Evolutionary conservation across 2,888 invertebrate species (phyloP).

Genomic region (Syritta pipiens): DNA sequence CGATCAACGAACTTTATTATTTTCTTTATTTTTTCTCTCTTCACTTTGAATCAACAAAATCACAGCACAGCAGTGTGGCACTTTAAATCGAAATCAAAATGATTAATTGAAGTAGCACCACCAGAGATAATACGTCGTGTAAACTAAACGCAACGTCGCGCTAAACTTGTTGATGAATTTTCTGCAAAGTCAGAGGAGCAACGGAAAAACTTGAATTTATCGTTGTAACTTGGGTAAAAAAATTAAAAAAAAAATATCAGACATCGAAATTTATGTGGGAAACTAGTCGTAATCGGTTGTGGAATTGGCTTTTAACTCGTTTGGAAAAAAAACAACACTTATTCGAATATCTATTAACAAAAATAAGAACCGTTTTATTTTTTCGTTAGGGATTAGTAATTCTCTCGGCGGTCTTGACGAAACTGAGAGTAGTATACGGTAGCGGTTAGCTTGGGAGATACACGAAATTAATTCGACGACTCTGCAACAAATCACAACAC

Average conservation of each 20-base stretch:
- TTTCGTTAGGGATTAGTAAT: conserved; percentile 32
- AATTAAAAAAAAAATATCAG: too few relatives aligned
- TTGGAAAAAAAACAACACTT: too few relatives aligned
- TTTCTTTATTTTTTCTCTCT: background rate
- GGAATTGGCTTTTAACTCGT: background rate
- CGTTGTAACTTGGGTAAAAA: background rate
- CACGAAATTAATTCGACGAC: conserved; percentile 60
- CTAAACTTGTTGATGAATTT: conserved; percentile 2
- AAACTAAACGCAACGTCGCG: conserved; percentile 25
- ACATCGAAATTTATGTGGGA: too few relatives aligned
- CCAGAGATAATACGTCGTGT: conserved; percentile 25
- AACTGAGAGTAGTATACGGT: conserved; percentile 59
- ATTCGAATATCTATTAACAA: background rate
- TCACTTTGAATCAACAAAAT: conserved; percentile 15
- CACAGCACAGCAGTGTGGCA: conserved; percentile 21
- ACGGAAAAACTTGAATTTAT: conserved; percentile 5
- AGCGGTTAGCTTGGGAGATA: conserved; percentile 46
- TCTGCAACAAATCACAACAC: conserved; percentile 64
- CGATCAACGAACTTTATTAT: conserved; percentile 51
- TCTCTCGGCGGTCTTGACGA: conserved; percentile 65
- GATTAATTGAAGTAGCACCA: conserved; percentile 41
- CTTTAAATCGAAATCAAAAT: conserved; percentile 45
- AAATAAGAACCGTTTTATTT: conserved; percentile 18
- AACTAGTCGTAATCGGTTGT: background rate
- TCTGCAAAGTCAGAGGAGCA: background rate